Conservation (phyloP, 53 echinoderm and acorn worm species). For the Zoroaster sp. region DNA sequence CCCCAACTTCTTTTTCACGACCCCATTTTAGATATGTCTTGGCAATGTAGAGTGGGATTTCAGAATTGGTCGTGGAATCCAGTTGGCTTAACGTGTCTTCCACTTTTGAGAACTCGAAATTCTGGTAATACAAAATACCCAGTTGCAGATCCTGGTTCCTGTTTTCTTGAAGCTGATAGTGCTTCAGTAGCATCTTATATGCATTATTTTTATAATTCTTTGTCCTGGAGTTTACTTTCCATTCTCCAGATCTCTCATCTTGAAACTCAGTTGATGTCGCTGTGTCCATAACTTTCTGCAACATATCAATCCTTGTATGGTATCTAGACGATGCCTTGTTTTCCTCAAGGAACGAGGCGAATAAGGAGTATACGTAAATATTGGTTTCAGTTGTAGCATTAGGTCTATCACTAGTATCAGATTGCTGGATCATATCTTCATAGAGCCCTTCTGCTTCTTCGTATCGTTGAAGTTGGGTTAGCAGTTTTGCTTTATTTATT, state of each 20-base stretch:
- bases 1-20: background rate
- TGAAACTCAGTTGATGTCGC: background rate
- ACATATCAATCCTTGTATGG: background rate
- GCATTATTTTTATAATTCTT: background rate
- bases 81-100: background rate
- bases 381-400: background rate
- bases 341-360: background rate
- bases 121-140: constrained; percentile 5
- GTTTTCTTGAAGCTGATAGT: background rate
- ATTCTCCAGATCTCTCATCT: background rate
- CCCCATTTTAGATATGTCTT: background rate
- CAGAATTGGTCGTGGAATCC: background rate
- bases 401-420: background rate
- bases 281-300: background rate
- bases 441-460: background rate
- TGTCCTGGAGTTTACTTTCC: background rate
- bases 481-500: background rate
- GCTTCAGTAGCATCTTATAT: background rate
- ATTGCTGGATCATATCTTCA: background rate
- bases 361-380: background rate
- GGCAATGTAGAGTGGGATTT: background rate
- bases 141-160: background rate
- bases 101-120: background rate
- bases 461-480: background rate
- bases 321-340: background rate